Evolutionary conservation across 2,113 vertebrate genomes (phyloP).

Genomic region (Balaeniceps rex): DNA sequence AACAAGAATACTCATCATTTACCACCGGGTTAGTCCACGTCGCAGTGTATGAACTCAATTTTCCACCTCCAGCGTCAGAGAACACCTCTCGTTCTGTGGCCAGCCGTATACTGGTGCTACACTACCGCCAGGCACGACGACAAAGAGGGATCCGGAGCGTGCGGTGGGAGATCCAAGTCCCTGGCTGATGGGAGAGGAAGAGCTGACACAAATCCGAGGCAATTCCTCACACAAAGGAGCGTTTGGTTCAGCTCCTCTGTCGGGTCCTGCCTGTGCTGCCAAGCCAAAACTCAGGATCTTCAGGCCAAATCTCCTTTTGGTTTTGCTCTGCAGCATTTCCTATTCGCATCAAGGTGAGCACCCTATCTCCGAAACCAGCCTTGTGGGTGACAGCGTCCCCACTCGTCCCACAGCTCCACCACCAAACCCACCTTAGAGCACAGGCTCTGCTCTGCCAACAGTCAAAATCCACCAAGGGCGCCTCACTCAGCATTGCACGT

Average conservation of each 20-base stretch:
- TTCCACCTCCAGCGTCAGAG: neutral
- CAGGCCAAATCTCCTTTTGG: neutral
- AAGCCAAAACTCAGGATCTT: neutral
- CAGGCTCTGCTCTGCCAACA: neutral
- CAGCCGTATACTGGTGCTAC: neutral
- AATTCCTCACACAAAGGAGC: neutral
- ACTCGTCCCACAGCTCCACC: neutral
- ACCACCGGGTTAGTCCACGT: accelerated
- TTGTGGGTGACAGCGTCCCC: accelerated
- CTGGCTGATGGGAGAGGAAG: neutral
- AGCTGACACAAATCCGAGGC: accelerated
- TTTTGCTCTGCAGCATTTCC: neutral
- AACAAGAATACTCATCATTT: neutral
- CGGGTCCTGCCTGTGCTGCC: neutral
- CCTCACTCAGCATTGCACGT: accelerated
- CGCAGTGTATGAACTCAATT: neutral
- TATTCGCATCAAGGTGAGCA: neutral
- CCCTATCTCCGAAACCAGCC: neutral
- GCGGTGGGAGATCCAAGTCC: accelerated
- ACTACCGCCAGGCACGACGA: accelerated
- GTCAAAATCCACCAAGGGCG: too few relatives aligned
- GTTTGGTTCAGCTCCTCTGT: neutral
- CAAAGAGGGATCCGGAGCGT: accelerated
- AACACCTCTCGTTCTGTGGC: accelerated
- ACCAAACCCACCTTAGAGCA: neutral